A percentile compares a stretch with the other conserved stretches of the same genome.
These are phyloP conservation scores for Leucoraja erinaceus DNA, from an alignment of 2,113 vertebrate species.

Conservation along the genomic window DNA sequence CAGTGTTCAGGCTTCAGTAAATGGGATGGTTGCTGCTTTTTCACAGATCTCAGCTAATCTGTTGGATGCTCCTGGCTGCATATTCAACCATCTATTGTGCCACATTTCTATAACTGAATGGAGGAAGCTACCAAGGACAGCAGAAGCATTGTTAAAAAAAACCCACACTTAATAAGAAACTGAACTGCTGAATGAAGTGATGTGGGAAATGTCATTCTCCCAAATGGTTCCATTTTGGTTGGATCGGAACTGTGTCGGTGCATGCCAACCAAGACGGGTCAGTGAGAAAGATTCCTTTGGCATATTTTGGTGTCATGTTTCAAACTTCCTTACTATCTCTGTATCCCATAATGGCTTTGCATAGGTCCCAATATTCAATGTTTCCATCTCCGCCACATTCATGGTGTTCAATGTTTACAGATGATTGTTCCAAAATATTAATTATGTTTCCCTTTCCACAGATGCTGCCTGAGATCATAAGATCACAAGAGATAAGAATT, in stretches of 20 bases:
- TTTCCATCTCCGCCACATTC: too few relatives aligned
- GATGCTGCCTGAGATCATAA: too few relatives aligned
- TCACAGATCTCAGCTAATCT: too few relatives aligned
- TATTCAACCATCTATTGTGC: neutral
- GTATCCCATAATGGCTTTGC: too few relatives aligned
- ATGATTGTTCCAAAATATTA: too few relatives aligned
- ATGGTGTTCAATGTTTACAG: too few relatives aligned
- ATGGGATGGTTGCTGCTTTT: neutral
- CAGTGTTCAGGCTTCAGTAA: neutral
- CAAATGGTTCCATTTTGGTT: neutral
- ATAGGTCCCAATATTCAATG: too few relatives aligned
- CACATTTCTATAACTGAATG: neutral
- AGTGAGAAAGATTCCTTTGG: too few relatives aligned
- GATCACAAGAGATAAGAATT: too few relatives aligned
- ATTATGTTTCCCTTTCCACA: too few relatives aligned
- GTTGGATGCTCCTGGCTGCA: neutral
- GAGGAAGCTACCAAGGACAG: neutral
- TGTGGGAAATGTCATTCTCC: neutral
- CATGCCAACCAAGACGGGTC: neutral
- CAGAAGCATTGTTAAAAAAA: neutral
- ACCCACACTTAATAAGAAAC: neutral
- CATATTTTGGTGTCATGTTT: too few relatives aligned
- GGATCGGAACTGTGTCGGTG: neutral
- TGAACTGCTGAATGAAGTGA: neutral
- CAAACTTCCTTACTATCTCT: too few relatives aligned